Evolutionary conservation across 2,113 vertebrate species (phyloP), one percentile per base, ranked within the genome.

Genomic region (Hyperoodon ampullatus): DNA sequence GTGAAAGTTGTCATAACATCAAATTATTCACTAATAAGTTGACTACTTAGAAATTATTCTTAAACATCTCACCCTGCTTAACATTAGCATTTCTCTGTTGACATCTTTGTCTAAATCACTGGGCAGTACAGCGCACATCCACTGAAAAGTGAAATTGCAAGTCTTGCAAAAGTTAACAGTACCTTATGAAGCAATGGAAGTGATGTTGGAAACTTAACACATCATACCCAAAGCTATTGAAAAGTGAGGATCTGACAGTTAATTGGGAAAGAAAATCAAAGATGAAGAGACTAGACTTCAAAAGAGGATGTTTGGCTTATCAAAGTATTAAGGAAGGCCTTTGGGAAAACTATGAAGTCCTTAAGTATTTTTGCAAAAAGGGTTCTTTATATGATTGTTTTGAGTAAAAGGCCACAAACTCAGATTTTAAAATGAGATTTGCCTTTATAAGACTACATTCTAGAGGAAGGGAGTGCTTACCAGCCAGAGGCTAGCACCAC

Each of bases 371-470:
- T 71, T 78, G 33, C 24, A 80, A 86, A 91, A 95, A 82, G 18
- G 13, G 44, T 61, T 42, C 35, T 75, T 87, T 53, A 42, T 42
- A 53, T 81, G 74, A 94, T 81, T 88, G 55, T 72, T 94, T 72
- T 81, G n/a, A 74, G 71, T 68, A 60, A 74, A 83, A 61, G 80
- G 39, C 63, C 44, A 86, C 72, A 80, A 82, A 61, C 8, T n/a
- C 33, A 61, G 53, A 61, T 86, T 94, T 91, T 42, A 80, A 95
- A 95, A 70, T 80, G 71, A 80, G 28, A 80, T 42, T 71, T 91
- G 42, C 55, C 33, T 91, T 58, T 91, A 12, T 80, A 61, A 61
- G 50, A 85, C 19, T 24, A 35, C 21, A 71, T 85, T 91, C 19
- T 23, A 86, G 71, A 70, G 42, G 88, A 85, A 71, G 33, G n/a